A percentile compares a stretch with the other conserved stretches of the same genome.
Evolutionary conservation across 2,113 vertebrate genomes (phyloP).

Genomic region (Papio anubis): DNA sequence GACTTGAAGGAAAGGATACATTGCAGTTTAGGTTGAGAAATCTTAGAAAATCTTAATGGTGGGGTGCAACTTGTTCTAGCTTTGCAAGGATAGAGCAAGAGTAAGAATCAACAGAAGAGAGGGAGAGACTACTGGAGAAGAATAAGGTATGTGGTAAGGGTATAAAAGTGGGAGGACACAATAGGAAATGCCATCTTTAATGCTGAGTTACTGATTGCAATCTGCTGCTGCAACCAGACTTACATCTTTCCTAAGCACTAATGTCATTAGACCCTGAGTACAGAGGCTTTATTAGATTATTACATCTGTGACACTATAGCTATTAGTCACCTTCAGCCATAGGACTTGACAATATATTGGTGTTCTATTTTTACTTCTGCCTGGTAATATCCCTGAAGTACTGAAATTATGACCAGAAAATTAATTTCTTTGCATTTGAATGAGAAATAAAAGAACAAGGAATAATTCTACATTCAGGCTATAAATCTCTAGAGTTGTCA

Average conservation of each 20-base stretch:
- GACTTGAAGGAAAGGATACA: background rate
- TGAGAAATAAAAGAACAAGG: constrained; percentile 71
- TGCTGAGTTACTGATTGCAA: constrained; percentile 75
- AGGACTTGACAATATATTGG: constrained; percentile 84
- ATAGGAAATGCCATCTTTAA: constrained; percentile 62
- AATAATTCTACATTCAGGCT: constrained; percentile 61
- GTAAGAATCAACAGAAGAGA: background rate
- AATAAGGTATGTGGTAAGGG: background rate
- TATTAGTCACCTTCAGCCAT: constrained; percentile 84
- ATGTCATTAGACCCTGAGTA: constrained; percentile 78
- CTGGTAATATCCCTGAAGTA: constrained; percentile 81
- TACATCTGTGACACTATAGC: constrained; percentile 83
- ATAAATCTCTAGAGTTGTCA: constrained; percentile 73
- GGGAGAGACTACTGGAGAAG: background rate
- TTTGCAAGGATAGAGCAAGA: background rate
- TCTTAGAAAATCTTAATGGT: background rate
- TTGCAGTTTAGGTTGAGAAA: background rate
- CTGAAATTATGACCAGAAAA: constrained; percentile 85
- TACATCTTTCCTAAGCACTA: constrained; percentile 73
- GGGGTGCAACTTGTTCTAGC: background rate
- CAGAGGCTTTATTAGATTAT: constrained; percentile 83
- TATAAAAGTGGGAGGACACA: background rate
- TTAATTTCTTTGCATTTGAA: constrained; percentile 84
- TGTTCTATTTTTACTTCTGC: constrained; percentile 85
- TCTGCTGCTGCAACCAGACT: constrained; percentile 70